phyloP scores from a whole-genome alignment of 1,140 invertebrate genomes.

The Heliconius hermathena region DNA sequence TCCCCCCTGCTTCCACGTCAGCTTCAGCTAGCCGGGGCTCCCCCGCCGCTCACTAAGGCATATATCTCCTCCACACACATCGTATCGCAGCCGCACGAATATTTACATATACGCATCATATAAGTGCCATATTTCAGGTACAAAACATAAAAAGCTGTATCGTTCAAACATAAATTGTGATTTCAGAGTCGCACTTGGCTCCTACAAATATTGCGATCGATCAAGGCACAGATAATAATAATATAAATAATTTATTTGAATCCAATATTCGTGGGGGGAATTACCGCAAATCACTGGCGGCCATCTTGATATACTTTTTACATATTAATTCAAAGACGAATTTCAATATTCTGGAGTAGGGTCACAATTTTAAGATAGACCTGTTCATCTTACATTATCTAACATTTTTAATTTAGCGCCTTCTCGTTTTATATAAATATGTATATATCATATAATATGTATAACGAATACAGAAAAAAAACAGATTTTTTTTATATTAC shows the following conservation, averaged over 20 bases:
- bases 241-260: conserved; percentile 8
- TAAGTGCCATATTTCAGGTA: conserved; percentile 58
- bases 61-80: conserved; percentile 11
- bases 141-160: conserved; percentile 44
- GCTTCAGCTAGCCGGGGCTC: neutral
- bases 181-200: neutral
- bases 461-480: neutral
- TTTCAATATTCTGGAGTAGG: neutral
- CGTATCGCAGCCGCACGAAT: conserved; percentile 27
- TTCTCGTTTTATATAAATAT: neutral
- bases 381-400: neutral
- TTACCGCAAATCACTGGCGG: conserved; percentile 5
- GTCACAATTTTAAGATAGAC: neutral
- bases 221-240: conserved; percentile 3
- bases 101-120: conserved; percentile 52
- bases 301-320: neutral
- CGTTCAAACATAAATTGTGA: conserved; percentile 11
- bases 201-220: conserved; percentile 10
- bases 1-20: no score
- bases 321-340: neutral
- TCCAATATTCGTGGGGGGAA: neutral
- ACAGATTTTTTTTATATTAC: neutral
- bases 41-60: conserved; percentile 49
- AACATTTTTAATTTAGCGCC: conserved; percentile 1
- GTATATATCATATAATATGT: conserved; percentile 9